A percentile compares a stretch with the other conserved stretches of the same genome.
Conservation (phyloP, 2,797 vertebrate genomes). For the Sebastes kiyomatsui region DNA sequence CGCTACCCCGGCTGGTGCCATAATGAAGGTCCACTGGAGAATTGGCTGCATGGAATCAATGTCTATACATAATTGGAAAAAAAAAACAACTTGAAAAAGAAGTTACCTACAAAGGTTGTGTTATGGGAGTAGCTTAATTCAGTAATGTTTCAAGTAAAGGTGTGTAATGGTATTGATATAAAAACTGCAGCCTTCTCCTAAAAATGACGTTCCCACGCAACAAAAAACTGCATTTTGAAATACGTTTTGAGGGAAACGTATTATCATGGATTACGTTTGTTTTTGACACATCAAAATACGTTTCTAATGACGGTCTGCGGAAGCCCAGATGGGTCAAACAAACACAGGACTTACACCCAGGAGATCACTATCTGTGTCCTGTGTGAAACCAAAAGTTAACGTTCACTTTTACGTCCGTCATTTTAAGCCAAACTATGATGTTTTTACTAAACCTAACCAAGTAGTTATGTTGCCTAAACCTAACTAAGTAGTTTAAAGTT, state of each 20-base stretch:
- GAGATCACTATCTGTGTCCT: not conserved
- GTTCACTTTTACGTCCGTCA: not conserved
- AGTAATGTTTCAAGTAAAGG: constrained; percentile 14
- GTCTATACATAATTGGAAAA: not conserved
- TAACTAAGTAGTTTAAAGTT: not conserved
- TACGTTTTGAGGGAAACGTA: not conserved
- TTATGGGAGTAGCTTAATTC: not conserved
- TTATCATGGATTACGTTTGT: not conserved
- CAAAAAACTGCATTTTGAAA: not conserved
- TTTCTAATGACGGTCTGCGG: not conserved
- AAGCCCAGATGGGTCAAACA: too few relatives aligned
- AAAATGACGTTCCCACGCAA: not conserved
- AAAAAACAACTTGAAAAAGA: not conserved
- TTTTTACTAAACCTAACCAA: not conserved
- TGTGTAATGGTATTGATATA: not conserved
- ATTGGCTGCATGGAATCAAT: constrained; percentile 23
- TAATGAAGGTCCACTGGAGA: constrained; percentile 35
- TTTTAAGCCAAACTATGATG: not conserved
- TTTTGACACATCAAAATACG: too few relatives aligned
- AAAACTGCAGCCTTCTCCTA: not conserved
- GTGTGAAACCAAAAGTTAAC: not conserved
- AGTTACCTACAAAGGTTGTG: not conserved
- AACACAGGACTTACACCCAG: not conserved
- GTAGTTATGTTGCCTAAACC: not conserved
- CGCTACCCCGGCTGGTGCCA: not conserved